Conservation (phyloP, 2,888 invertebrate genomes). For the Bombylius discolor region DNA sequence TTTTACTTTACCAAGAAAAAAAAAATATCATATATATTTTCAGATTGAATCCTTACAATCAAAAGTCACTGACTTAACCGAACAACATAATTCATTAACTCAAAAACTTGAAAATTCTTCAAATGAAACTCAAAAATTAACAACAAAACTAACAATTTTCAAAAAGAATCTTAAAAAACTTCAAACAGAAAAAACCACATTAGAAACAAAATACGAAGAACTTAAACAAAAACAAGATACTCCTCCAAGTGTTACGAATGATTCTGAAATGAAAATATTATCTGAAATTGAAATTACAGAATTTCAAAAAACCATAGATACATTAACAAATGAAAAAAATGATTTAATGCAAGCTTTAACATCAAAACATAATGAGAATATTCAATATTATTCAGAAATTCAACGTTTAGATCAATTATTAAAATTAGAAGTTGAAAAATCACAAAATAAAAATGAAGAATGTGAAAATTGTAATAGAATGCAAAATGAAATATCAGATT, state of each 20-base stretch:
- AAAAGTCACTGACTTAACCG: constrained; percentile 10
- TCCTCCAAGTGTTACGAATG: neutral
- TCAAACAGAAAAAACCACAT: constrained; percentile 13
- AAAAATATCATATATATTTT: neutral
- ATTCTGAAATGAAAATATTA: constrained; percentile 6
- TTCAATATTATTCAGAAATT: constrained; percentile 74
- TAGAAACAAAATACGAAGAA: constrained; percentile 8
- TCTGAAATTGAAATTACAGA: constrained; percentile 10
- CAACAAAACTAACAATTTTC: neutral
- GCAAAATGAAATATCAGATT: constrained; percentile 19
- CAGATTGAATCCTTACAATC: constrained; percentile 1
- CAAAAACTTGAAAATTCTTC: constrained; percentile 11
- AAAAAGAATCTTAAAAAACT: neutral
- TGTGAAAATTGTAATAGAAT: constrained; percentile 20
- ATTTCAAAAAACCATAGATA: constrained; percentile 22
- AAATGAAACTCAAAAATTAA: neutral
- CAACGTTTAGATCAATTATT: constrained; percentile 56
- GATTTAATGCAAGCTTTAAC: constrained; percentile 60
- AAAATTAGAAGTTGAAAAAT: constrained; percentile 40
- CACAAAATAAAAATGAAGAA: constrained; percentile 17
- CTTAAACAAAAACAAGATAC: constrained; percentile 4
- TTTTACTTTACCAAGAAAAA: too few species aligned
- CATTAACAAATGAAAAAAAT: constrained; percentile 46
- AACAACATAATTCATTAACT: constrained; percentile 15
- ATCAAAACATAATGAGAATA: constrained; percentile 72